Evolutionary conservation across 2,888 invertebrate genomes (phyloP), one percentile per base, ranked within the genome.

Genomic region (Sericinus montela): DNA sequence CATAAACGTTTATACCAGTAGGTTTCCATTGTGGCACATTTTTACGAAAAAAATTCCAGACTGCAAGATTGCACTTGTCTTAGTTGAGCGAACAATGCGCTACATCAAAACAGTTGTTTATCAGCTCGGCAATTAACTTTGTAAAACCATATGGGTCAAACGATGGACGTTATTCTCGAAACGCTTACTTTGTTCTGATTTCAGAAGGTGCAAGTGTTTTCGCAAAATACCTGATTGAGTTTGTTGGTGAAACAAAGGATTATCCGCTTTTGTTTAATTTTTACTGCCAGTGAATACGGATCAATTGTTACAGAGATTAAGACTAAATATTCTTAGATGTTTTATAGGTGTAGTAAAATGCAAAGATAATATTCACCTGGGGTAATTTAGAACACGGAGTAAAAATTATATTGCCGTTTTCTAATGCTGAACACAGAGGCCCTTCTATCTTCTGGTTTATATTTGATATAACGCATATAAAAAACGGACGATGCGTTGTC

Each of bases 1-100:
- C 61, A 66, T 79, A 76, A 80, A 82, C 55, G 15, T 75, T 75
- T 72, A 77, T 69, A 57, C 63, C n/a, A 58, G 52, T 62, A 59
- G 64, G 64, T 68, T 67, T 71, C 69, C 60, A 60, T 56, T 57
- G 52, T 63, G 62, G 58, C 54, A 40, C 57, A 55, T 58, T 55
- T 55, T 51, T 45, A 39, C 13, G 11, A n/a, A 47, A 14, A 5
- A 30, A 40, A 35, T 35, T 34, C 29, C 37, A 36, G 34, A 35
- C 40, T 40, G 28, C 45, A 36, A 40, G 71, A 69, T 63, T 44
- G 59, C 62, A 69, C 67, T 71, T 63, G 74, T 57, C 62, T 49
- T 25, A 23, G 29, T 37, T 40, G 25, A 28, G 19, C n/a, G 50
- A 30, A 55, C 47, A 55, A 53, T 41, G 37, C 3, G 25, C 13